Evolutionary conservation across 2,113 vertebrate species (phyloP).

Genomic region (Isurus oxyrinchus): DNA sequence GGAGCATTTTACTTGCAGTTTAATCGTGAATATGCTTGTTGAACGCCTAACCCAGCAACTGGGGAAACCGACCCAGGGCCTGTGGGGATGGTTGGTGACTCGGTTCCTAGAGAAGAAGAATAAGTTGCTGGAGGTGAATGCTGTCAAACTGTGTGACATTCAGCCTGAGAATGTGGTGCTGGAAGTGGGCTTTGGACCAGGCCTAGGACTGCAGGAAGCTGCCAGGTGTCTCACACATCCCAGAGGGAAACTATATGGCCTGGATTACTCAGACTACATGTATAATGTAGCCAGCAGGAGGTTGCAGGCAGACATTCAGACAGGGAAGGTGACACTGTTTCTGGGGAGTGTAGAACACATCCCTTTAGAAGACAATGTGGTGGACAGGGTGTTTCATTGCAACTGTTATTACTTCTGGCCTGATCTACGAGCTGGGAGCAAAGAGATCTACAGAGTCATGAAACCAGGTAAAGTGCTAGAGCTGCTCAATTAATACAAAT

Average conservation of each 20-base stretch:
- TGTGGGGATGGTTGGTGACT: constrained; percentile 52
- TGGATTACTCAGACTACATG: constrained; percentile 62
- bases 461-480: constrained; percentile 53
- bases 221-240: constrained; percentile 47
- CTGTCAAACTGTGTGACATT: constrained; percentile 51
- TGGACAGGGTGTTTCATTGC: constrained; percentile 62
- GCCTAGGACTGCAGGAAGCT: constrained; percentile 52
- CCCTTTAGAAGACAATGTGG: constrained; percentile 51
- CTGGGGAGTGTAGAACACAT: constrained; percentile 51
- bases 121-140: constrained; percentile 50
- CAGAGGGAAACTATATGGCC: constrained; percentile 51
- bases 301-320: constrained; percentile 46
- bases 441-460: constrained; percentile 59
- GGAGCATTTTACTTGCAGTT: neutral
- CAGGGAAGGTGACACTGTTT: constrained; percentile 52
- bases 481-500: neutral
- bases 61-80: constrained; percentile 48
- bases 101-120: constrained; percentile 47
- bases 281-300: constrained; percentile 47
- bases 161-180: constrained; percentile 53
- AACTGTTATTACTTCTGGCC: constrained; percentile 69
- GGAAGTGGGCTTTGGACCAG: constrained; percentile 57
- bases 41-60: constrained; percentile 49
- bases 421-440: constrained; percentile 48
- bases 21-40: constrained; percentile 43